Conservation (phyloP, 2,797 vertebrate genomes). For the Coreius guichenoti region DNA sequence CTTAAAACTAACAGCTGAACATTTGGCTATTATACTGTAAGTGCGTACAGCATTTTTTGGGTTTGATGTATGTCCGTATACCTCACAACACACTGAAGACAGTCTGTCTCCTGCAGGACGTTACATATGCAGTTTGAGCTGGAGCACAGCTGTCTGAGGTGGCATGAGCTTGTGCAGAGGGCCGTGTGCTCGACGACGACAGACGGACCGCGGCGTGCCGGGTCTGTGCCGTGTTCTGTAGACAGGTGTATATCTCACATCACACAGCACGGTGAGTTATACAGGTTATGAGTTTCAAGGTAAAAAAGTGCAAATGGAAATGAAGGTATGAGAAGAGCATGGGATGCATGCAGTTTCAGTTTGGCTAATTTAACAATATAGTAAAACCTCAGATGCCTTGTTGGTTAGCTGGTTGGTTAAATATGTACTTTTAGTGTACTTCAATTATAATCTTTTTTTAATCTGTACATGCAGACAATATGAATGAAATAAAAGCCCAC, state of each 20-base stretch:
- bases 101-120: conserved; percentile 60
- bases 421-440: neutral
- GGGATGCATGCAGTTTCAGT: neutral
- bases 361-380: neutral
- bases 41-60: neutral
- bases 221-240: conserved; percentile 64
- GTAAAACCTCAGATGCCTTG: neutral
- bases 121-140: conserved; percentile 73
- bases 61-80: neutral
- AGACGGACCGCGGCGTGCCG: neutral
- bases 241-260: conserved; percentile 80
- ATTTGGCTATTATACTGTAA: neutral
- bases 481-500: neutral
- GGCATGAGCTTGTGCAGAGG: conserved; percentile 69
- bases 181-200: conserved; percentile 28
- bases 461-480: too few relatives aligned
- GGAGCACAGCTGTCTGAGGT: conserved; percentile 69
- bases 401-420: neutral
- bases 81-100: neutral
- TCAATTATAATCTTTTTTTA: neutral
- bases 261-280: conserved; percentile 70
- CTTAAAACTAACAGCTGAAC: neutral
- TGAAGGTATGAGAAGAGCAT: neutral
- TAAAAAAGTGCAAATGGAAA: neutral
- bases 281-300: neutral